Percentiles rank a stretch among this genome's conserved stretches.
phyloP scores from a whole-genome alignment of 1,140 invertebrate genomes.

The Penaeus chinensis region DNA sequence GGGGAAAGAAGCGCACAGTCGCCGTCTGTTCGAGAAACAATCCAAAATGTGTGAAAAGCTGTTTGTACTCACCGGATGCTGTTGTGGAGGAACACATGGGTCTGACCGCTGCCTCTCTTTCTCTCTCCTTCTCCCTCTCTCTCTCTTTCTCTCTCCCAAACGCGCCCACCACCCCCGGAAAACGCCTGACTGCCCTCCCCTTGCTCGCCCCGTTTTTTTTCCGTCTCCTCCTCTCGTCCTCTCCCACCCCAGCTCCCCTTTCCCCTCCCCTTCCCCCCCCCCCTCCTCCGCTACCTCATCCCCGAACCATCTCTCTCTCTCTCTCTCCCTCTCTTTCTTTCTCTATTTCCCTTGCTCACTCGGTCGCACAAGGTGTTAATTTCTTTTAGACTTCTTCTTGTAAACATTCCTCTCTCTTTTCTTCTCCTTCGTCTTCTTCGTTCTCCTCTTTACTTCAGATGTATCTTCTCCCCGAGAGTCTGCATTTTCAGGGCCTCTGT shows the following conservation, averaged over 20 bases:
- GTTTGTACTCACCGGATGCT: too few relatives aligned
- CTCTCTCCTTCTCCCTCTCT: constrained; percentile 14
- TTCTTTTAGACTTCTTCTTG: background rate
- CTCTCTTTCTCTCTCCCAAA: constrained; percentile 11
- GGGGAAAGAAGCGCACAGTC: too few relatives aligned
- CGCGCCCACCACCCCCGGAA: background rate
- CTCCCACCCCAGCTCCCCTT: background rate
- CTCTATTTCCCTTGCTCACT: constrained; percentile 1
- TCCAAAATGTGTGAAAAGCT: too few relatives aligned
- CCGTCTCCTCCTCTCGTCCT: constrained; percentile 8
- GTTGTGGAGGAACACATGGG: background rate
- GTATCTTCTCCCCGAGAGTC: too few relatives aligned
- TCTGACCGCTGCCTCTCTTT: background rate
- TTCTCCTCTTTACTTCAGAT: background rate
- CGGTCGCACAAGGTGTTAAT: background rate
- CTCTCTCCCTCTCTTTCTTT: constrained; percentile 8
- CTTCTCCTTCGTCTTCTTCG: background rate
- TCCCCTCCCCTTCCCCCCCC: background rate
- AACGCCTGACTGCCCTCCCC: background rate
- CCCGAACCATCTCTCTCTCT: background rate
- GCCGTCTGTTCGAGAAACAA: too few relatives aligned
- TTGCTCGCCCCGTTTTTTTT: background rate
- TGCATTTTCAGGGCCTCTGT: too few relatives aligned
- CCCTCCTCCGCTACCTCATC: background rate
- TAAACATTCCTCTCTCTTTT: constrained; percentile 4